Base-by-base conservation (phyloP, 2,888 invertebrate genomes). In the Nipponacmea schrenckii region DNA sequence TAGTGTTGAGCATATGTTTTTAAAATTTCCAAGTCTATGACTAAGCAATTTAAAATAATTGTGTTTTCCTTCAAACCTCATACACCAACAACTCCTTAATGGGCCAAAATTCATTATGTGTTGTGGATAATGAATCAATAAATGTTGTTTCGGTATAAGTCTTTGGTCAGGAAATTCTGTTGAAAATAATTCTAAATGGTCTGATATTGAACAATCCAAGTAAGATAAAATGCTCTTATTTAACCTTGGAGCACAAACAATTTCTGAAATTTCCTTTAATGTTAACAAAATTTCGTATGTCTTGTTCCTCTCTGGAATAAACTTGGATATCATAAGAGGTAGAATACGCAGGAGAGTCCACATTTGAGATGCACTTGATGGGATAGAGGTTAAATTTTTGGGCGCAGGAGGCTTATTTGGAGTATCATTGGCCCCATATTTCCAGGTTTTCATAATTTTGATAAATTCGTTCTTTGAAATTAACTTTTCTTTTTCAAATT, bases 21-120 rank as follows among this genome's bases (percentile, higher is more conserved):
- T 73, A 68, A 70, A 77, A 48, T 77, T 73, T 39, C 63, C 27
- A 24, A 45, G 44, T 20, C 20, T 26, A 27, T 62, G 63, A 62
- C 66, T 50, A 62, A 64, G 39, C 44, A 62, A n/a, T 63, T 77
- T 77, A 64, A 77, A 76, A 62, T 69, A 76, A 15, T 39, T 62
- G 64, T 77, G 77, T 44, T 72, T 77, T 26, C 27, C 67, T 48
- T 77, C 74, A 69, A 77, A 77, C 24, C 76, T 44, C 69, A 77
- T 68, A 17, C 69, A 71, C 76, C 76, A 77, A 24, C 62, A 20
- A 15, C 67, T 24, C 20, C 67, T 39, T 56, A 77, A 46, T 4
- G 71, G 70, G 39, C 76, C 74, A 72, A 71, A 77, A 31, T 45
- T 31, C n/a, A 65, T 10, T 26, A 77, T 71, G 20, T 74, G 69